phyloP scores from a whole-genome alignment of 1,140 invertebrate species.

The Gonatopus flavifemur region DNA sequence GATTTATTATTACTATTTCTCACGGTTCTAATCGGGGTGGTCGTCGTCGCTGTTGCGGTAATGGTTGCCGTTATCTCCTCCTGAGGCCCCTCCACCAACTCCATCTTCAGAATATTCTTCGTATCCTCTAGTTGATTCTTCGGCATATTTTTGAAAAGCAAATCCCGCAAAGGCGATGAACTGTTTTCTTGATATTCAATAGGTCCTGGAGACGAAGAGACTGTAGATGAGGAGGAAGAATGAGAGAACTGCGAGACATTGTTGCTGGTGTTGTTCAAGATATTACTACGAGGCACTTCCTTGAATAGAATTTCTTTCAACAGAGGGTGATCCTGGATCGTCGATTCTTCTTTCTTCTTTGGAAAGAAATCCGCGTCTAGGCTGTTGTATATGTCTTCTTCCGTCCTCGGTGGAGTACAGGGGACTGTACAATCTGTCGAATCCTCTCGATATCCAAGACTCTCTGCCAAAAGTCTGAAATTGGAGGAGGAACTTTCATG shows the following conservation, averaged over 20 bases:
- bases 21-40: too few relatives aligned
- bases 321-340: constrained; percentile 25
- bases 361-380: constrained; percentile 54
- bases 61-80: constrained; percentile 11
- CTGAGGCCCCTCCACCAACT: constrained; percentile 8
- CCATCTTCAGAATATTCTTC: constrained; percentile 20
- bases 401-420: constrained; percentile 51
- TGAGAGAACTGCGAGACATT: neutral
- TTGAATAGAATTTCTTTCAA: constrained; percentile 52
- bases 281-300: constrained; percentile 39
- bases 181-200: constrained; percentile 19
- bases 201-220: constrained; percentile 16
- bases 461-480: constrained; percentile 52
- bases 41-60: neutral
- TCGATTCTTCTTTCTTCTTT: constrained; percentile 44
- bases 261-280: constrained; percentile 2
- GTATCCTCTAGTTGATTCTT: constrained; percentile 25
- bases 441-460: constrained; percentile 53
- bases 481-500: too few relatives aligned
- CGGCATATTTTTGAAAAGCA: constrained; percentile 37
- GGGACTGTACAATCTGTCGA: constrained; percentile 56
- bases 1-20: constrained; percentile 25
- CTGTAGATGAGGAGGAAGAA: constrained; percentile 12
- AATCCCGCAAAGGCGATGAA: constrained; percentile 41
- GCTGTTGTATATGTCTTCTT: constrained; percentile 55